Evolutionary conservation across 2,888 invertebrate genomes (phyloP).

Genomic region (Dorcus parallelipipedus): DNA sequence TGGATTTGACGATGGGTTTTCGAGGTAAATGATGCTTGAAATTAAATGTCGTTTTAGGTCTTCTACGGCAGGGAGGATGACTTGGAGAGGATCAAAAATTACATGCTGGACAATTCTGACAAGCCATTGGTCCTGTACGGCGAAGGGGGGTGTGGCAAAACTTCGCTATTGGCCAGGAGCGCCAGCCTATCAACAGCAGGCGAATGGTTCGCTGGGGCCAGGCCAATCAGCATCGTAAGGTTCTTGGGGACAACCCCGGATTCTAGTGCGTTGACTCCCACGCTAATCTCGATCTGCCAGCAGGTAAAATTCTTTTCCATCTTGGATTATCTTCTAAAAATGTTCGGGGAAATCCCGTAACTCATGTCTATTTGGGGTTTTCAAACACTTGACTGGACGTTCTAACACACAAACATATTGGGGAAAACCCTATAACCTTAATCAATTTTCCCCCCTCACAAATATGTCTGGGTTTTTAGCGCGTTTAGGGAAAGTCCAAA

Average conservation of each 20-base stretch:
- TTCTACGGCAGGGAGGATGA: slow-evolving; percentile 92
- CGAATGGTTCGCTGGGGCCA: slow-evolving; percentile 70
- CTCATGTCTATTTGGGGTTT: too few relatives aligned
- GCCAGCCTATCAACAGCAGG: slow-evolving; percentile 71
- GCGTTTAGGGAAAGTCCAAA: too few relatives aligned
- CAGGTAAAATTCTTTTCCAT: slow-evolving; percentile 59
- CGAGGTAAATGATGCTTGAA: not conserved
- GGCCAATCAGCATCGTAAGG: slow-evolving; percentile 83
- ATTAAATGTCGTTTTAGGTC: slow-evolving; percentile 51
- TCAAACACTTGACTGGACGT: too few relatives aligned
- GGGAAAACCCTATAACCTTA: too few relatives aligned
- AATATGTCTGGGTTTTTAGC: too few relatives aligned
- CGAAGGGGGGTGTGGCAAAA: slow-evolving; percentile 97
- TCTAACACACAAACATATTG: too few relatives aligned
- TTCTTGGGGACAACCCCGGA: slow-evolving; percentile 97
- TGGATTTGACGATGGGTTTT: slow-evolving; percentile 10
- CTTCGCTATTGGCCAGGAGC: slow-evolving; percentile 89
- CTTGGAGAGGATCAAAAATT: slow-evolving; percentile 72
- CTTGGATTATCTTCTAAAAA: too few relatives aligned
- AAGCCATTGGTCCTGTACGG: slow-evolving; percentile 91
- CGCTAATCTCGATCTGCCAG: slow-evolving; percentile 92
- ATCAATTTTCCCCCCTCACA: too few relatives aligned
- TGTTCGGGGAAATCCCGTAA: too few relatives aligned
- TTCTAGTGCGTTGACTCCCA: slow-evolving; percentile 90
- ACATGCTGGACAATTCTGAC: slow-evolving; percentile 81